Conservation (phyloP, 2,113 vertebrate species). For the Hirundichthys speculiger region DNA sequence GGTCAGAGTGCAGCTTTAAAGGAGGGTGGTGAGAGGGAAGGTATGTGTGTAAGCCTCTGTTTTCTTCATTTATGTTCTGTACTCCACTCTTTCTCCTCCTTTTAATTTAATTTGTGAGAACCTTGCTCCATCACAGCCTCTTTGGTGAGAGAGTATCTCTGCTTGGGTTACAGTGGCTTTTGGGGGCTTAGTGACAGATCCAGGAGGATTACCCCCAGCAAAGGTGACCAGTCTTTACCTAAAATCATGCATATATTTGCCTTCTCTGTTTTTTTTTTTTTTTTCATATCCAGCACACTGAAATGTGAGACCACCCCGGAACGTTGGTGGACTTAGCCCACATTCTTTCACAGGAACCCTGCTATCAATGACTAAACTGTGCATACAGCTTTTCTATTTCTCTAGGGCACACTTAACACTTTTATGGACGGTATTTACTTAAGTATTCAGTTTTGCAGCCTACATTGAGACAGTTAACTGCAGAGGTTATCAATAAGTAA, state of each 20-base stretch:
- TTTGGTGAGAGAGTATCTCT: conserved; percentile 69
- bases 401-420: no score
- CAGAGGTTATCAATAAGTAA: no score
- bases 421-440: no score
- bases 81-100: conserved; percentile 75
- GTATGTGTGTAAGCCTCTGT: conserved; percentile 84
- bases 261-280: conserved; percentile 15
- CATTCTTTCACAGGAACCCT: conserved; percentile 55
- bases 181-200: conserved; percentile 58
- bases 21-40: conserved; percentile 68
- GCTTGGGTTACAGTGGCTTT: conserved; percentile 71
- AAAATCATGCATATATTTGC: conserved; percentile 57
- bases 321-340: conserved; percentile 47
- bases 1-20: conserved; percentile 57
- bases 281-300: conserved; percentile 40
- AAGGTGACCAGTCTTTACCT: conserved; percentile 40
- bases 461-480: no score
- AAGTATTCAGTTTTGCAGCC: background rate
- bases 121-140: conserved; percentile 65
- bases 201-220: conserved; percentile 72
- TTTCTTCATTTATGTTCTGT: conserved; percentile 85
- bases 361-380: background rate
- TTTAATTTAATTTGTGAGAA: conserved; percentile 70
- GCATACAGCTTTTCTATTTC: background rate
- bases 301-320: conserved; percentile 60